phyloP scores from a whole-genome alignment of 1,140 invertebrate species.

The Pseudomyrmex gracilis region DNA sequence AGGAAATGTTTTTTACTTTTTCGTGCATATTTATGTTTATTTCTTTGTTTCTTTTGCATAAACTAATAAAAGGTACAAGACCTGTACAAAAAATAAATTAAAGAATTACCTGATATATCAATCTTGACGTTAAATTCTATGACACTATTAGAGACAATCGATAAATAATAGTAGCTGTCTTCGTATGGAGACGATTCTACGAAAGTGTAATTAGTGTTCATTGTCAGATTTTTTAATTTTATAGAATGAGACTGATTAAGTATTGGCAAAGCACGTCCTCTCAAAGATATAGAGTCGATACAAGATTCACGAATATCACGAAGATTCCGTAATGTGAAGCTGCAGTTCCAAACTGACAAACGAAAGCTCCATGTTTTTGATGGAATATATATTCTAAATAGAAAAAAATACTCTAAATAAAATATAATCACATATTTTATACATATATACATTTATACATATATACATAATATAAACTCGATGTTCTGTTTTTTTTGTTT shows the following conservation, averaged over 20 bases:
- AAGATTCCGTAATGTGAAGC: slow-evolving; percentile 76
- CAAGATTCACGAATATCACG: slow-evolving; percentile 76
- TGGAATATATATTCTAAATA: slow-evolving; percentile 85
- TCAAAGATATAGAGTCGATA: slow-evolving; percentile 82
- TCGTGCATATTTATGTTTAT: neutral
- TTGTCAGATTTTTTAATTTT: slow-evolving; percentile 79
- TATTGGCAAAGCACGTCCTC: slow-evolving; percentile 82
- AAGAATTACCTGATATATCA: slow-evolving; percentile 80
- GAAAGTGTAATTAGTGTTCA: slow-evolving; percentile 80
- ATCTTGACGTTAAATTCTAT: slow-evolving; percentile 84
- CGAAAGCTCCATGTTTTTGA: slow-evolving; percentile 85
- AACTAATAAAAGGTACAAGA: neutral
- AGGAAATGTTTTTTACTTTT: neutral
- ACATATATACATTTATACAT: neutral
- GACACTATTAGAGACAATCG: slow-evolving; percentile 84
- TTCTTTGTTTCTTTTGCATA: neutral
- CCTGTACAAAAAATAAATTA: neutral
- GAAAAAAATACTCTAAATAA: slow-evolving; percentile 12
- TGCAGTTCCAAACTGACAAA: slow-evolving; percentile 85
- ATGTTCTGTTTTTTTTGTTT: neutral
- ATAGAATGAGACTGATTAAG: slow-evolving; percentile 79
- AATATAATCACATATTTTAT: neutral
- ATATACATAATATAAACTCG: slow-evolving; percentile 12
- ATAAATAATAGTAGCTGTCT: slow-evolving; percentile 86
- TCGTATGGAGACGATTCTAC: slow-evolving; percentile 84